Evolutionary conservation across 2,113 vertebrate species (phyloP).

Genomic region (Candoia aspera): DNA sequence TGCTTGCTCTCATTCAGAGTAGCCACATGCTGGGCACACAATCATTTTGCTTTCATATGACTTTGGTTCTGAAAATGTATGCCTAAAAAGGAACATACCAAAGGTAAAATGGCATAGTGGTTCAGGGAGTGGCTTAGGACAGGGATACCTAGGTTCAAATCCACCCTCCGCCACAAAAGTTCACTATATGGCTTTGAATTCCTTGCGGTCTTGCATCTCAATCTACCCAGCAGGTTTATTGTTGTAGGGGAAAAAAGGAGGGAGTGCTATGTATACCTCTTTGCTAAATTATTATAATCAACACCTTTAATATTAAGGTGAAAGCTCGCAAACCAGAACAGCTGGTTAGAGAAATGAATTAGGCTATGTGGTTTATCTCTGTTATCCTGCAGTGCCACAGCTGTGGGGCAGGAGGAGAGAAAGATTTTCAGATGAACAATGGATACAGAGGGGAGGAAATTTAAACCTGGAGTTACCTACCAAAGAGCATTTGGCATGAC

Average conservation of each 20-base stretch:
- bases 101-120: neutral
- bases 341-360: neutral
- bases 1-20: neutral
- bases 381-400: neutral
- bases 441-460: neutral
- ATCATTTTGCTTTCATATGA: neutral
- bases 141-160: neutral
- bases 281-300: neutral
- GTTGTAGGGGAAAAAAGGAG: neutral
- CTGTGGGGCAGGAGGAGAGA: neutral
- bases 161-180: neutral
- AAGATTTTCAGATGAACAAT: neutral
- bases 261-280: neutral
- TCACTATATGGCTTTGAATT: neutral
- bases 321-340: neutral
- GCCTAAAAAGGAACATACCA: neutral
- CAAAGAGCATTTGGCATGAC: conserved; percentile 9
- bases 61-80: neutral
- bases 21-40: neutral
- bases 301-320: neutral
- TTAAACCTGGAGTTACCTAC: neutral
- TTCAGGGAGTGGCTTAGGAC: neutral
- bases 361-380: neutral
- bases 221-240: neutral
- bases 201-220: neutral